Conservation (phyloP, 2,797 vertebrate species). For the Clarias pachynema region DNA sequence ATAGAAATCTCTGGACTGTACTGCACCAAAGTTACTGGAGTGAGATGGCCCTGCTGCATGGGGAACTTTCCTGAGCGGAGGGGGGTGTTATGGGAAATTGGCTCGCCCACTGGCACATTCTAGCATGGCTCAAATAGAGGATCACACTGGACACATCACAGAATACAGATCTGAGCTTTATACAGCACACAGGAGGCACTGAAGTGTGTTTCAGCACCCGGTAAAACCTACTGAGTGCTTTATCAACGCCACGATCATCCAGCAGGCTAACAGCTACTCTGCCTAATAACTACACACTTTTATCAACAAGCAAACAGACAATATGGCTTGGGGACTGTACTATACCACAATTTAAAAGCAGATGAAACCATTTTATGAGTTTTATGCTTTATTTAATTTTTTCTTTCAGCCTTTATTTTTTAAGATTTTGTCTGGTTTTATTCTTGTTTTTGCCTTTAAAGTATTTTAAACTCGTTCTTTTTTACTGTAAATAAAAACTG, state of each 20-base stretch:
- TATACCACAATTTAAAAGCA: background rate
- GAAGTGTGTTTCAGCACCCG: slow-evolving; percentile 27
- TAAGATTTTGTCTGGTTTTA: background rate
- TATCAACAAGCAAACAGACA: slow-evolving; percentile 12
- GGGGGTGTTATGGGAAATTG: slow-evolving; percentile 77
- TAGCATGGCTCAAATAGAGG: slow-evolving; percentile 42
- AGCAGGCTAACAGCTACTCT: background rate
- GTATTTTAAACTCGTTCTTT: background rate
- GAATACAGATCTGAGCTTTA: slow-evolving; percentile 41
- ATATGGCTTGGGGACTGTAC: background rate
- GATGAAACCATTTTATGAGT: no score
- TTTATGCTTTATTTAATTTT: background rate
- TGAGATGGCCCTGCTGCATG: slow-evolving; percentile 87
- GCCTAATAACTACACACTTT: slow-evolving; percentile 18
- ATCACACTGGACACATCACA: slow-evolving; percentile 32
- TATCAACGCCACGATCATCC: slow-evolving; percentile 28
- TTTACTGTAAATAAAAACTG: background rate
- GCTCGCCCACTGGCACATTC: slow-evolving; percentile 73
- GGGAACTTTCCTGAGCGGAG: slow-evolving; percentile 89
- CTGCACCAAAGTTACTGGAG: slow-evolving; percentile 97
- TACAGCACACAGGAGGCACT: slow-evolving; percentile 13
- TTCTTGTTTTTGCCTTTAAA: background rate
- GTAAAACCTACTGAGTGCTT: slow-evolving; percentile 32
- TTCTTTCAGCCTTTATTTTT: background rate
- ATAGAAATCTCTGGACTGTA: slow-evolving; percentile 96